Evolutionary conservation across 2,113 vertebrate genomes (phyloP).

Genomic region (Nothocercus nigrocapillus): DNA sequence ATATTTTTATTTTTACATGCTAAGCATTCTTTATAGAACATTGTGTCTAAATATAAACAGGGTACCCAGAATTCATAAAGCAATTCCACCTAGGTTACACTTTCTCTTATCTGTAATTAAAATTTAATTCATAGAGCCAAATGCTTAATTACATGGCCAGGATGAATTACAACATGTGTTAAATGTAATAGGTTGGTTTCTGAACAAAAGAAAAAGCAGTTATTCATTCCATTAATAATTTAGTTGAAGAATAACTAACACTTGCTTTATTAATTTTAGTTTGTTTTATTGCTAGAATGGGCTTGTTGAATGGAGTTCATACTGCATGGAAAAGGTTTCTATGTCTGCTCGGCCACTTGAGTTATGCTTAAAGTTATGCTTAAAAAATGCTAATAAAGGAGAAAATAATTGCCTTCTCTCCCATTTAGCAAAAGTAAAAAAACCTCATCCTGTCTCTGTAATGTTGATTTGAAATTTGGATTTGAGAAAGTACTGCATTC

Average conservation of each 20-base stretch:
- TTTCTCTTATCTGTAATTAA: background rate
- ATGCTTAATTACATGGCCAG: background rate
- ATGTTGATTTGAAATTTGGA: background rate
- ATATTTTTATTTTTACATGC: background rate
- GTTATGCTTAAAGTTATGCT: background rate
- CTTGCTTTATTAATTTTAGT: background rate
- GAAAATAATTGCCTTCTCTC: background rate
- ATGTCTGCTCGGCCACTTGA: background rate
- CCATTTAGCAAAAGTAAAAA: background rate
- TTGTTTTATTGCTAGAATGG: background rate
- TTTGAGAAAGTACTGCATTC: background rate
- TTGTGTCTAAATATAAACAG: background rate
- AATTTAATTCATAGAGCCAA: background rate
- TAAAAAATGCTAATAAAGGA: background rate
- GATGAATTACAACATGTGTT: background rate
- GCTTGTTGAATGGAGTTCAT: background rate
- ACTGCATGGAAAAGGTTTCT: background rate
- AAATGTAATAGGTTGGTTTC: background rate
- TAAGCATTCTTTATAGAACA: background rate
- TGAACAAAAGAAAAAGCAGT: background rate
- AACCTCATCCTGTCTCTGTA: background rate
- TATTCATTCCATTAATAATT: background rate
- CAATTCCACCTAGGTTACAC: background rate
- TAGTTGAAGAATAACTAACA: background rate
- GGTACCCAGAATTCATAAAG: background rate